Evolutionary conservation across 2,888 invertebrate species (phyloP).

Genomic region (Hemicrepidius hirtus): DNA sequence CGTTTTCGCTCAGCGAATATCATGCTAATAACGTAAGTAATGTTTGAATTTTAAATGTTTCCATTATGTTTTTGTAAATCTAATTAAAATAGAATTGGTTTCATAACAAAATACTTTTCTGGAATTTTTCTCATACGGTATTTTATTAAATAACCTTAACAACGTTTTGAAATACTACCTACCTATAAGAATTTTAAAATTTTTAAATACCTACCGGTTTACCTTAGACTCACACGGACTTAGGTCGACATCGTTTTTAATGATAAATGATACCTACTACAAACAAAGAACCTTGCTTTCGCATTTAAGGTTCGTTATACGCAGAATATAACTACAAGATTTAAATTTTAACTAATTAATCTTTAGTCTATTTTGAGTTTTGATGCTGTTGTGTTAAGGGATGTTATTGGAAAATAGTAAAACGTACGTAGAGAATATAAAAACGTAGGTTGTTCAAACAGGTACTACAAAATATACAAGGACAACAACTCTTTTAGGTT

Average conservation of each 20-base stretch:
- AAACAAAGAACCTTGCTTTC: conserved; percentile 33
- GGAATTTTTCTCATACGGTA: neutral
- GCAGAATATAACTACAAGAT: neutral
- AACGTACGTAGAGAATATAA: no score
- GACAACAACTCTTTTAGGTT: no score
- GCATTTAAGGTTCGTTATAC: conserved; percentile 7
- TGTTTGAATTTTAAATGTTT: conserved; percentile 15
- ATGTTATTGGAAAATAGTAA: no score
- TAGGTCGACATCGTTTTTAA: conserved; percentile 14
- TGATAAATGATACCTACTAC: conserved; percentile 1
- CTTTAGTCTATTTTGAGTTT: no score
- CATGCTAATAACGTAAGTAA: conserved; percentile 53
- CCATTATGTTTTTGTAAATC: neutral
- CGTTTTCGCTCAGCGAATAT: conserved; percentile 38
- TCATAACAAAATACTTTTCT: neutral
- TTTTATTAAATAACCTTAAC: conserved; percentile 8
- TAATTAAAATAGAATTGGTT: no score
- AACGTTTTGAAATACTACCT: conserved; percentile 1
- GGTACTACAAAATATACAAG: no score
- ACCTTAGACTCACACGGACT: conserved; percentile 16
- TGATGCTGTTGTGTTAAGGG: no score
- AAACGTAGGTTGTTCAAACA: no score
- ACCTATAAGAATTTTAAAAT: neutral
- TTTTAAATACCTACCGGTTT: conserved; percentile 13
- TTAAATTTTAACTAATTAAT: no score